Evolutionary conservation across 1,140 invertebrate genomes (phyloP).

Genomic region (Oncopodura yosiiana): DNA sequence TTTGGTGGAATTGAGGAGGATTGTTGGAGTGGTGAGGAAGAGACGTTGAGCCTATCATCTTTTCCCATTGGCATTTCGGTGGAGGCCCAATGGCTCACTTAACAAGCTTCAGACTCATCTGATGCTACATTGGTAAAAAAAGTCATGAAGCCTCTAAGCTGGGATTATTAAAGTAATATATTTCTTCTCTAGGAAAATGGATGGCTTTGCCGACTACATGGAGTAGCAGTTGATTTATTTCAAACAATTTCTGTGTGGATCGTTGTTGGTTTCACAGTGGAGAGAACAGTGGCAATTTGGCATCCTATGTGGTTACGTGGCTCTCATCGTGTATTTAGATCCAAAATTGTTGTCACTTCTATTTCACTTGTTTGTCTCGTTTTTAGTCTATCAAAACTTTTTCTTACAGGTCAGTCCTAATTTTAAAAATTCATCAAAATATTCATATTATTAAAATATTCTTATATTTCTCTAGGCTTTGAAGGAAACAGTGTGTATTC

Average conservation of each 20-base stretch:
- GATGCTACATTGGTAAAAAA: too few relatives aligned
- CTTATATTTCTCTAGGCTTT: constrained; percentile 36
- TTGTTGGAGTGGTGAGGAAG: too few relatives aligned
- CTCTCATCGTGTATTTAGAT: constrained; percentile 6
- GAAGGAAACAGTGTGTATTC: constrained; percentile 41
- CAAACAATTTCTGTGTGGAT: constrained; percentile 32
- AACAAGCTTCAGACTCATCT: too few relatives aligned
- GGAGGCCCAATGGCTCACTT: too few relatives aligned
- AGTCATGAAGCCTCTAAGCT: too few relatives aligned
- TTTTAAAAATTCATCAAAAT: not conserved
- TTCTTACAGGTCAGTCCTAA: constrained; percentile 17
- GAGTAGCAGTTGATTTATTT: constrained; percentile 31
- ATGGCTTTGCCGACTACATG: constrained; percentile 31
- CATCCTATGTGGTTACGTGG: constrained; percentile 17
- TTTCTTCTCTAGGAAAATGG: constrained; percentile 10
- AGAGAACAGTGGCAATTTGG: constrained; percentile 30
- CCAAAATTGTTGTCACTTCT: constrained; percentile 15
- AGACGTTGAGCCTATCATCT: too few relatives aligned
- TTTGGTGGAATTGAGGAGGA: too few relatives aligned
- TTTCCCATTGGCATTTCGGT: too few relatives aligned
- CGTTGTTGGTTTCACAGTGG: constrained; percentile 31
- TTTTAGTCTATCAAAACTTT: constrained; percentile 28
- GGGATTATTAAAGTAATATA: too few relatives aligned
- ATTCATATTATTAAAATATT: not conserved
- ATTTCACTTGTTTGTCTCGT: constrained; percentile 4